Percentiles rank a stretch among this genome's conserved stretches.
phyloP scores from a whole-genome alignment of 1,140 invertebrate genomes.

The Leptinotarsa texana region DNA sequence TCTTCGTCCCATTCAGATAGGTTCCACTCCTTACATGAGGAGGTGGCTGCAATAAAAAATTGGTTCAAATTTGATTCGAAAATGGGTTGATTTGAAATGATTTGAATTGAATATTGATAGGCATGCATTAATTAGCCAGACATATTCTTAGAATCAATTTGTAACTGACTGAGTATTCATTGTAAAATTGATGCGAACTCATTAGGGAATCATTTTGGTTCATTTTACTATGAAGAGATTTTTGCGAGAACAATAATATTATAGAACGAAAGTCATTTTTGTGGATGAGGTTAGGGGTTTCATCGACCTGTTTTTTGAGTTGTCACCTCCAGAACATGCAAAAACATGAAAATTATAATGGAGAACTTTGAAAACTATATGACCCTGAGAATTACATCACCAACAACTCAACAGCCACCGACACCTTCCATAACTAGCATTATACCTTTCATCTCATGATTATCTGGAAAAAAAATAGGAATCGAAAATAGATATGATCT shows the following conservation, averaged over 20 bases:
- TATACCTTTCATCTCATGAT: no score
- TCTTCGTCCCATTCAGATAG: slow-evolving; percentile 59
- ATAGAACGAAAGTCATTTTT: neutral
- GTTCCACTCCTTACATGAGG: slow-evolving; percentile 44
- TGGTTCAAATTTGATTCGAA: no score
- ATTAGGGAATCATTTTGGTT: neutral
- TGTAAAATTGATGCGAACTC: neutral
- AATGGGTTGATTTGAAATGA: no score
- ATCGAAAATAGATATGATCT: no score
- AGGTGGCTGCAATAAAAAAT: slow-evolving; percentile 20
- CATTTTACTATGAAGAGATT: neutral
- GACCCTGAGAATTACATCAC: neutral
- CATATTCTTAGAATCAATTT: no score
- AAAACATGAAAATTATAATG: no score
- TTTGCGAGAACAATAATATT: neutral
- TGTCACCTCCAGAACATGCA: no score
- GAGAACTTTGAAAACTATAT: neutral
- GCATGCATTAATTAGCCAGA: no score
- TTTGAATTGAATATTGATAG: no score
- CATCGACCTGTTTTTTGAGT: neutral
- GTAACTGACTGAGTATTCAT: no score
- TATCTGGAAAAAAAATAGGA: neutral
- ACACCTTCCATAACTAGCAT: no score
- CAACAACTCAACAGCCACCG: no score
- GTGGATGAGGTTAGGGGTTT: neutral